Base-by-base conservation (phyloP, 2,888 invertebrate genomes). In the Seira sanloemensis region DNA sequence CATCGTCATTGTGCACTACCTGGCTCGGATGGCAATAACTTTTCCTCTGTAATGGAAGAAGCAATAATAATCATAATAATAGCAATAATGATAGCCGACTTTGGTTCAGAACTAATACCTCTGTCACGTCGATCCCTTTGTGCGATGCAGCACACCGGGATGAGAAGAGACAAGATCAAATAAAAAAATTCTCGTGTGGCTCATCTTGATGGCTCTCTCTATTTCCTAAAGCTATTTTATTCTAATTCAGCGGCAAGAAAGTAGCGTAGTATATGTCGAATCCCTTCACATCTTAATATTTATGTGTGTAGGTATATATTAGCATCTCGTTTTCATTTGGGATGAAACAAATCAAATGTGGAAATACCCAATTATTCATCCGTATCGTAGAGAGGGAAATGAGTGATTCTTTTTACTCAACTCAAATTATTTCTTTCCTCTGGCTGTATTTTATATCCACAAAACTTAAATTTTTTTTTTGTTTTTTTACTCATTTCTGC, bases 21-120 rank as follows among this genome's bases (percentile, higher is more conserved):
- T 67, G n/a, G 18, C 19, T 24, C 23, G 26, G 19, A 37, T 37
- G 50, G 66, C 54, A 65, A 27, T 72, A 66, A 78, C 71, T 81
- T 37, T 16, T 79, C 23, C 27, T 79, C 67, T 58, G n/a, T n/a
- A n/a, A 50, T 50, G 50, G n/a, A 26, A 68, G 66, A 54, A 68
- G 50, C 50, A 50, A 50, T 50, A 50, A 50, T 50, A 50, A 50
- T 50, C 50, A 46, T 24, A 46, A 84, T 87, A 87, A 87, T 86
- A 86, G 86, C 78, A 85, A 79, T 84, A 84, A 84, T 84, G 86
- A 81, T 87, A 86, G 88, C 87, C 88, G 87, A 87, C 87, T 85
- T 87, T 87, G 87, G 87, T 72, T 89, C 88, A 88, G 86, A 87
- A 88, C 89, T 88, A 88, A 89, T 88, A 88, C 88, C 88, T 88